Conservation (phyloP, 2,113 vertebrate species). For the Mesoclemmys tuberculata region DNA sequence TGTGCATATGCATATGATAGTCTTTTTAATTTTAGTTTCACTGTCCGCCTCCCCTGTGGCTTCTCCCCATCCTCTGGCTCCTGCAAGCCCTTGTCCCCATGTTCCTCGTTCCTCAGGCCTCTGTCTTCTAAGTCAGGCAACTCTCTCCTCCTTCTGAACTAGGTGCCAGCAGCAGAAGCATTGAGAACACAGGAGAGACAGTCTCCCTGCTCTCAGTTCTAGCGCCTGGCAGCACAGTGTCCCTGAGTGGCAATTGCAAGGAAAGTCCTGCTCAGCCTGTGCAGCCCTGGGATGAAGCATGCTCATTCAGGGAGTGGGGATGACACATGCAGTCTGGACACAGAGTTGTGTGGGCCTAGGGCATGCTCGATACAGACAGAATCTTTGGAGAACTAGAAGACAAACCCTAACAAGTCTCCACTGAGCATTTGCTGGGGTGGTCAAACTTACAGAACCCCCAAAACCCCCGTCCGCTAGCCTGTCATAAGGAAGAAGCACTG, state of each 20-base stretch:
- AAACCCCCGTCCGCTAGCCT: background rate
- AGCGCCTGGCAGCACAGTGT: background rate
- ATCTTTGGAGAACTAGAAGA: constrained; percentile 24
- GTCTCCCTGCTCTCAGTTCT: background rate
- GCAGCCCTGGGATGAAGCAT: background rate
- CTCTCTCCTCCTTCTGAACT: background rate
- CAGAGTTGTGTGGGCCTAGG: background rate
- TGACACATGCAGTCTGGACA: constrained; percentile 9
- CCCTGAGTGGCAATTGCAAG: background rate
- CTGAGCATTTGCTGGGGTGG: background rate
- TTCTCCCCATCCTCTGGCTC: background rate
- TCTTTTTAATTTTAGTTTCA: background rate
- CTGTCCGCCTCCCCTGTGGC: background rate
- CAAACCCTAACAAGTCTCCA: background rate
- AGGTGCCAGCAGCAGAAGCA: background rate
- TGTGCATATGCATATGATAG: background rate
- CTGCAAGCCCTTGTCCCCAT: background rate
- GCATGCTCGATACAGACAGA: background rate
- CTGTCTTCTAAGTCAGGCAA: background rate
- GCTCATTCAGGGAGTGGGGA: constrained; percentile 1
- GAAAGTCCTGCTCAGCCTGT: background rate
- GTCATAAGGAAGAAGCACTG: too few species aligned
- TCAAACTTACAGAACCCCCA: too few species aligned
- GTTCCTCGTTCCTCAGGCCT: background rate
- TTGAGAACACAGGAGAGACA: background rate